phyloP scores from a whole-genome alignment of 2,797 vertebrate species.

The Sciaenops ocellatus region DNA sequence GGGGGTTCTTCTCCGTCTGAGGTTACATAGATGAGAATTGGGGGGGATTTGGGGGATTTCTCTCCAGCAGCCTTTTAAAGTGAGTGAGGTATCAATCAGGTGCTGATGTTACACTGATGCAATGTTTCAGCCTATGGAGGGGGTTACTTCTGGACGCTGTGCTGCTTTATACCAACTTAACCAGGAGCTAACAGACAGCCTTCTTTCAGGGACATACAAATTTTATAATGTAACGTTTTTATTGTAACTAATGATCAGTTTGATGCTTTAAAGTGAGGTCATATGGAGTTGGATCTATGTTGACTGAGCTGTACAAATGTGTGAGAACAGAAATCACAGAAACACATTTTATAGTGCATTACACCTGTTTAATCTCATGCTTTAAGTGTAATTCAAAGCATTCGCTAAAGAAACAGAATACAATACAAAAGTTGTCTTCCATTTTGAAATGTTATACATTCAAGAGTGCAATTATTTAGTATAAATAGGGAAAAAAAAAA shows the following conservation, averaged over 20 bases:
- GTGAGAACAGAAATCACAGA: conserved; percentile 12
- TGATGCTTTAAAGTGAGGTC: conserved; percentile 4
- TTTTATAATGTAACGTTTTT: background rate
- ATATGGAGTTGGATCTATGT: background rate
- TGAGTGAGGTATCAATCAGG: conserved; percentile 77
- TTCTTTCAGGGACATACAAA: conserved; percentile 3
- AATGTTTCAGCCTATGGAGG: conserved; percentile 68
- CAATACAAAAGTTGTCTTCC: conserved; percentile 43
- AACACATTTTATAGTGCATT: conserved; percentile 14
- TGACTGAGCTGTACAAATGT: background rate
- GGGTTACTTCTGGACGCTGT: conserved; percentile 56
- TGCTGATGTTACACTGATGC: conserved; percentile 84
- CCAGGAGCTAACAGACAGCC: conserved; percentile 24
- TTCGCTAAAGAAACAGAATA: conserved; percentile 57
- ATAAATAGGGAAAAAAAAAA: conserved; percentile 80
- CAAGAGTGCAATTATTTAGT: conserved; percentile 58
- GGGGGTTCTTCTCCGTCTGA: conserved; percentile 58
- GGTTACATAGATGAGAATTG: conserved; percentile 73
- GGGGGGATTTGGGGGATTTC: conserved; percentile 66
- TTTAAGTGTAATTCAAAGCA: conserved; percentile 58
- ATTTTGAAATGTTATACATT: conserved; percentile 60
- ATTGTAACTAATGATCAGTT: conserved; percentile 11
- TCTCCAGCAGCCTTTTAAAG: conserved; percentile 71
- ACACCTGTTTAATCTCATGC: conserved; percentile 66
- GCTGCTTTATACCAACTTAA: conserved; percentile 48